Conservation (phyloP, 2,888 invertebrate genomes). For the Schizaphis graminum region DNA sequence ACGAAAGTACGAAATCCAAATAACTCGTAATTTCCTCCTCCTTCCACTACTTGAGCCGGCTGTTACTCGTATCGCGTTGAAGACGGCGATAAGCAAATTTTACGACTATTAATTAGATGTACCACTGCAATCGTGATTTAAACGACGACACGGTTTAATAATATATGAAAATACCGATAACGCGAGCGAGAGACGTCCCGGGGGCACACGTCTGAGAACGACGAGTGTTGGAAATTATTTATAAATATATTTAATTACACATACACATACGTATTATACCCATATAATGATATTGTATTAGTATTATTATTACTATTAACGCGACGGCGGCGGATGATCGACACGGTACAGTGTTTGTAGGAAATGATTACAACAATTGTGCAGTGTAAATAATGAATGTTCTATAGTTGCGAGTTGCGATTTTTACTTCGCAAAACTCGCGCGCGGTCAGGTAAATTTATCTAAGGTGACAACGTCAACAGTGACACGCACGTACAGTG, state of each 20-base stretch:
- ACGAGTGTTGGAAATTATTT: constrained; percentile 3
- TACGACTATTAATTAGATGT: neutral
- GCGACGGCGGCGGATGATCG: neutral
- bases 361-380: neutral
- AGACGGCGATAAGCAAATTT: neutral
- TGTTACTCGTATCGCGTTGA: neutral
- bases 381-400: neutral
- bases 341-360: neutral
- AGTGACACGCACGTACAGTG: neutral
- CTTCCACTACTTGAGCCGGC: neutral
- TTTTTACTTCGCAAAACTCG: neutral
- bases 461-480: neutral
- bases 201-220: neutral
- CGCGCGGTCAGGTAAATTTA: neutral
- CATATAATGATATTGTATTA: neutral
- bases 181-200: neutral
- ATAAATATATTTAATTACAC: constrained; percentile 14
- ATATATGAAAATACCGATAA: neutral
- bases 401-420: neutral
- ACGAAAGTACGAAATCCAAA: constrained; percentile 14
- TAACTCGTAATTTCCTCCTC: neutral
- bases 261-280: neutral
- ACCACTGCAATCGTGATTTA: neutral
- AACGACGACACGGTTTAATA: neutral
- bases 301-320: neutral